phyloP scores from a whole-genome alignment of 2,888 invertebrate genomes.

The Drosophila nr. medialis region DNA sequence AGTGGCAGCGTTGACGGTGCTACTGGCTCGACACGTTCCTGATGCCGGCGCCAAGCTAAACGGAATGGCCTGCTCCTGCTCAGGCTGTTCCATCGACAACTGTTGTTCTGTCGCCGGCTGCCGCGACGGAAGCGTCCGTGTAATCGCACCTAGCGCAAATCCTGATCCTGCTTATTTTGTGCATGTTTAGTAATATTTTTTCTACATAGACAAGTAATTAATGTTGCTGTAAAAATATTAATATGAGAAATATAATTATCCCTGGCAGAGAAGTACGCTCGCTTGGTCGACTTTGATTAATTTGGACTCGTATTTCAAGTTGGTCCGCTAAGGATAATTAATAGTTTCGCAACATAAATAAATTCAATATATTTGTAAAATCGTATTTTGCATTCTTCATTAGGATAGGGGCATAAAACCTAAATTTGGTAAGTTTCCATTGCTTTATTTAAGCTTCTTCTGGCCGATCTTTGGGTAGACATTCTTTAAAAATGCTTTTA shows the following conservation, averaged over 20 bases:
- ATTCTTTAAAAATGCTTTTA: conserved; percentile 7
- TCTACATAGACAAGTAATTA: conserved; percentile 64
- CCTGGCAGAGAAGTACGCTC: conserved; percentile 16
- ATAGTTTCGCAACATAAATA: conserved; percentile 49
- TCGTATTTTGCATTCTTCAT: not conserved
- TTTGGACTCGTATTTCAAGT: conserved; percentile 20
- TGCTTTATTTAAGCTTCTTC: not conserved
- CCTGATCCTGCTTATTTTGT: conserved; percentile 27
- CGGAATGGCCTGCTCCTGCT: conserved; percentile 56
- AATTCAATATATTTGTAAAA: conserved; percentile 67
- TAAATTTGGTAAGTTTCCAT: not conserved
- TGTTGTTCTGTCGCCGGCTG: conserved; percentile 59
- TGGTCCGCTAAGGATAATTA: conserved; percentile 15
- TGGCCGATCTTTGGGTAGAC: not conserved
- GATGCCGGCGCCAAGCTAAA: conserved; percentile 75
- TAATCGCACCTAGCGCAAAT: conserved; percentile 37
- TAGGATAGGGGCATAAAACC: not conserved
- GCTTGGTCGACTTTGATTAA: conserved; percentile 12
- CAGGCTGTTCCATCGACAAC: conserved; percentile 66
- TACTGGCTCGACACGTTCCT: conserved; percentile 62
- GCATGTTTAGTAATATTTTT: conserved; percentile 72
- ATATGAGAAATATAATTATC: conserved; percentile 26
- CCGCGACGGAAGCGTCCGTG: conserved; percentile 18
- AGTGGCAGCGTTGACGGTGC: conserved; percentile 44
- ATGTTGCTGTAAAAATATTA: conserved; percentile 39